Conservation (phyloP, 2,888 invertebrate species). For the Stenichneumon culpator region DNA sequence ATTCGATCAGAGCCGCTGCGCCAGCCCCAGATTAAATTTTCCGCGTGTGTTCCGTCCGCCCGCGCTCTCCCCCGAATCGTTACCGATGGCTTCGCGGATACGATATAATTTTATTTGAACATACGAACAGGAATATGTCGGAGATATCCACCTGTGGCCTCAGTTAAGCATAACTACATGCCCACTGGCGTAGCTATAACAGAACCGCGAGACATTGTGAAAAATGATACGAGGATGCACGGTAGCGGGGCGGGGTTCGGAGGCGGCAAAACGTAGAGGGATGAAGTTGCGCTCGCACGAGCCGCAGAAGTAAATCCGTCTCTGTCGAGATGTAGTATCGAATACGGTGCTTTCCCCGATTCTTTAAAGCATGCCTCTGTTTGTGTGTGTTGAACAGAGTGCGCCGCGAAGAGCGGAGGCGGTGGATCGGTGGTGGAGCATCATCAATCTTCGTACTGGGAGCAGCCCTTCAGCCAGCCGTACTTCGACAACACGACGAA, state of each 20-base stretch:
- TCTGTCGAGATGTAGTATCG: slow-evolving; percentile 49
- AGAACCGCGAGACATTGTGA: slow-evolving; percentile 35
- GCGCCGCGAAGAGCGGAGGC: slow-evolving; percentile 77
- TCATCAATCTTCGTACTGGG: slow-evolving; percentile 82
- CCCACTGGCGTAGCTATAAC: neutral
- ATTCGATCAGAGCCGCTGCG: too few species aligned
- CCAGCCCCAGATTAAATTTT: too few species aligned
- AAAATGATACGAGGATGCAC: slow-evolving; percentile 7
- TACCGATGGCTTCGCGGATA: neutral
- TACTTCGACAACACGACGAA: slow-evolving; percentile 96
- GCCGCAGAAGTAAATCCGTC: slow-evolving; percentile 49
- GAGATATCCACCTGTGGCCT: slow-evolving; percentile 43
- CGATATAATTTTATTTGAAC: slow-evolving; percentile 30
- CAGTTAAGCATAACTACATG: neutral
- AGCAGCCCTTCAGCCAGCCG: slow-evolving; percentile 93
- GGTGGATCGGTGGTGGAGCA: slow-evolving; percentile 81
- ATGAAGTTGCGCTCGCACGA: slow-evolving; percentile 31
- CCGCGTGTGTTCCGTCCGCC: too few species aligned
- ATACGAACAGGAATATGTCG: slow-evolving; percentile 18
- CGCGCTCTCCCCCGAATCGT: neutral
- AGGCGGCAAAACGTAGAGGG: slow-evolving; percentile 15
- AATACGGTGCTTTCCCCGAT: slow-evolving; percentile 45
- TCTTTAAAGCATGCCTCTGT: slow-evolving; percentile 51
- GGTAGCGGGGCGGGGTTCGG: neutral
- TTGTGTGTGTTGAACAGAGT: slow-evolving; percentile 76